Base-by-base conservation (phyloP, 2,888 invertebrate genomes). In the Alloscopus bannaensis region DNA sequence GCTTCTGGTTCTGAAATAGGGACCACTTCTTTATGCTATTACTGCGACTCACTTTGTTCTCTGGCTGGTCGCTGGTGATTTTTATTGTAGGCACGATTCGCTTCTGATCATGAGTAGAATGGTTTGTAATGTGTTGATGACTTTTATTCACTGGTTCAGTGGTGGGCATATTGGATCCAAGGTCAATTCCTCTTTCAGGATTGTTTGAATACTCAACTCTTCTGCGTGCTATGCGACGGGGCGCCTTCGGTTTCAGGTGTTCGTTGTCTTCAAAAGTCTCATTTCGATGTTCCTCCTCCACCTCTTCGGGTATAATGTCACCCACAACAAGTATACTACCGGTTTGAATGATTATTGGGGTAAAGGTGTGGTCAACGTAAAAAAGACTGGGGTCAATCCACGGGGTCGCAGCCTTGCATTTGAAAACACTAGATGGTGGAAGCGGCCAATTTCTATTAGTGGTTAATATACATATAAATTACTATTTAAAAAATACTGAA, bases 401-500 rank as follows among this genome's bases (percentile, higher is more conserved):
- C 1, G 80, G 80, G 6, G 40, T 69, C 13, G 69, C 68, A 31
- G 68, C 18, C 28, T 28, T 29, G 22, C 73, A 73, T 47, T 13
- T 60, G 40, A 80, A 80, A 16, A 80, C 75, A 22, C 60, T 47
- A 3, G 42, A 69, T 16, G 80, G 80, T 29, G 80, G 80, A 11
- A 80, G 57, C 4, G 80, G 80, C 73, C 73, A 80, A 40, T 20
- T 22, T 60, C 79, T 6, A 20, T n/a, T n/a, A n/a, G n/a, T n/a
- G n/a, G n/a, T n/a, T n/a, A n/a, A n/a, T n/a, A n/a, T n/a, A n/a
- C n/a, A n/a, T n/a, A n/a, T n/a, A n/a, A n/a, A 55, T 28, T 16
- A 45, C 8, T 3, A 47, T n/a, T 36, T 36, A 36, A 36, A 36
- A 36, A 8, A 36, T 36, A 13, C 6, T 8, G 36, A 8, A n/a